Evolutionary conservation across 2,113 vertebrate genomes (phyloP).

Genomic region (Labrus mixtus): DNA sequence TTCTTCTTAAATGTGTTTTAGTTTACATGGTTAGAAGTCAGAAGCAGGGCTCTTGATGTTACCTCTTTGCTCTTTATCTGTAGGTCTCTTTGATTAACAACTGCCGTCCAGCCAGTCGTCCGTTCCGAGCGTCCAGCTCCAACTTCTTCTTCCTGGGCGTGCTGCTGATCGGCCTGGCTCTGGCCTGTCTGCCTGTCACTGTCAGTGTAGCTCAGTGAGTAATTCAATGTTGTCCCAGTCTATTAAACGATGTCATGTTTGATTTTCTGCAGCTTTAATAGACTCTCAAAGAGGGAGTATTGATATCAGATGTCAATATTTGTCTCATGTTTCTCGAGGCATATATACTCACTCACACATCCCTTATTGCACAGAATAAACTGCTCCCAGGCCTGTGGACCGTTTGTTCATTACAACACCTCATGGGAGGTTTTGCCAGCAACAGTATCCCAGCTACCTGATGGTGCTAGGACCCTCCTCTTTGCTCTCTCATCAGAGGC

Average conservation of each 20-base stretch:
- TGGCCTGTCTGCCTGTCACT: constrained; percentile 89
- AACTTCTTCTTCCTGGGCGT: constrained; percentile 94
- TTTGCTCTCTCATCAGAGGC: constrained; percentile 88
- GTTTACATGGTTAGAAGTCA: neutral
- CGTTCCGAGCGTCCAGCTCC: constrained; percentile 93
- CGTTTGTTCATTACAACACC: constrained; percentile 88
- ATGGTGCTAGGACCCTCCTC: constrained; percentile 75
- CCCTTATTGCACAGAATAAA: constrained; percentile 83
- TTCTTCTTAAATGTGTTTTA: neutral
- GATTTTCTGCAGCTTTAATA: neutral
- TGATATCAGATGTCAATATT: neutral
- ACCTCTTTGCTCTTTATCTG: neutral
- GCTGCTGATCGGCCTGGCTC: constrained; percentile 89
- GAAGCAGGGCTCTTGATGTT: neutral
- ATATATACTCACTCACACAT: neutral
- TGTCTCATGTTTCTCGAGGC: neutral
- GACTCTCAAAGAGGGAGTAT: neutral
- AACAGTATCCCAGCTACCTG: constrained; percentile 79
- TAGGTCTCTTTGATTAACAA: constrained; percentile 90
- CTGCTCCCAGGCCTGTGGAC: constrained; percentile 92
- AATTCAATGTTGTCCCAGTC: neutral
- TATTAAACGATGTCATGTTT: neutral
- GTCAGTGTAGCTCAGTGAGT: constrained; percentile 91
- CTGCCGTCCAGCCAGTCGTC: constrained; percentile 87
- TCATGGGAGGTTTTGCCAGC: constrained; percentile 89